These are phyloP conservation scores for Pseudocheirus occidentalis DNA, from an alignment of 2,797 vertebrate species.

Conservation along the genomic window DNA sequence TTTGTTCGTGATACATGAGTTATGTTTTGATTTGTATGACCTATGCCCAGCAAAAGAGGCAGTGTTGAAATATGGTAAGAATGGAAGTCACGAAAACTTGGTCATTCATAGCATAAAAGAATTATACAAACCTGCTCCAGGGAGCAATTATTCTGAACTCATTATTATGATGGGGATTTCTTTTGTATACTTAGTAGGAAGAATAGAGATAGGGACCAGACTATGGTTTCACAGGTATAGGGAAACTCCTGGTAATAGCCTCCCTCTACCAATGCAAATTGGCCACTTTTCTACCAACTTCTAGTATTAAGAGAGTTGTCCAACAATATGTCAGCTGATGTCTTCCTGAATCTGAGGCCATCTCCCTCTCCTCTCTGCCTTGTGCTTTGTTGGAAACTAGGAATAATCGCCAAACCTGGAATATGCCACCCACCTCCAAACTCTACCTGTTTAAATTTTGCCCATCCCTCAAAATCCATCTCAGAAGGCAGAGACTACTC, in stretches of 20 bases:
- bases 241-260: neutral
- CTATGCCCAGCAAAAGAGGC: slow-evolving; percentile 46
- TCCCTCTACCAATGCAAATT: neutral
- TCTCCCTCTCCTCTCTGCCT: neutral
- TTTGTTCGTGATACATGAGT: slow-evolving; percentile 48
- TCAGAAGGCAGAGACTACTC: neutral
- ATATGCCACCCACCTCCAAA: neutral
- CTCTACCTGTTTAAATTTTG: neutral
- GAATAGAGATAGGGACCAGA: neutral
- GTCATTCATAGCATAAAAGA: slow-evolving; percentile 16
- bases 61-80: slow-evolving; percentile 48
- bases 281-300: neutral
- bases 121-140: slow-evolving; percentile 42
- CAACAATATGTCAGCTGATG: neutral
- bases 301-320: neutral
- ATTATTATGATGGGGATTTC: slow-evolving; percentile 35
- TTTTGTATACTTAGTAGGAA: neutral
- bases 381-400: slow-evolving; percentile 54
- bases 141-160: slow-evolving; percentile 55
- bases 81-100: slow-evolving; percentile 38
- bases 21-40: slow-evolving; percentile 59
- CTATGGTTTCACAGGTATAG: neutral
- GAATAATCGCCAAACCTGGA: neutral
- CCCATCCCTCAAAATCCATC: neutral
- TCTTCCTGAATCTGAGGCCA: neutral